Evolutionary conservation across 2,113 vertebrate genomes (phyloP), one percentile per base, ranked within the genome.

Genomic region (Crypturellus undulatus): DNA sequence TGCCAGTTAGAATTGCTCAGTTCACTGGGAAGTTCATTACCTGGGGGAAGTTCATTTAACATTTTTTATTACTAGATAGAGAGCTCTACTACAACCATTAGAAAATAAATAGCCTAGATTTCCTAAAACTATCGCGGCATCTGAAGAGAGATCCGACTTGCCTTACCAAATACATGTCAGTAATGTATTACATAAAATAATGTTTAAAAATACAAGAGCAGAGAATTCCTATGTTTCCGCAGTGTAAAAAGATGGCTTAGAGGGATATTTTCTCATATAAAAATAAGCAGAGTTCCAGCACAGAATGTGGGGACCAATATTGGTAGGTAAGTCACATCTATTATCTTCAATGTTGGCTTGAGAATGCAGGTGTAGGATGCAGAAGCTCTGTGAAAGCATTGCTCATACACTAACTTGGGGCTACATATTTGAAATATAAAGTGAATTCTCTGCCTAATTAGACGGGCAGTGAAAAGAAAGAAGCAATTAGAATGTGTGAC

Each of bases 361-460:
- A 69, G 13, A 73, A 83, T 25, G 22, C 8, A 88, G 24, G n/a
- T 32, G 38, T 0, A 0, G 47, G 58, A 87, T 17, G 10, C 56
- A 90, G 85, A 51, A 92, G 32, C 22, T 82, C 76, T 90, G 32
- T 83, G 82, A 43, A 95, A 94, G 85, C 17, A 65, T 3, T 84
- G 20, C 32, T 87, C 60, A 42, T 68, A n/a, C 71, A 77, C 7
- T 54, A 54, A 16, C 52, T 84, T 54, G 72, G 58, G 67, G 58
- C 22, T 89, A 40, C 72, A 92, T 76, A 94, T 94, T 84, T 30
- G 22, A 94, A 73, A 26, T 43, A 82, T 54, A 45, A 93, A 94
- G 72, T 26, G 13, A 84, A 76, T 96, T 87, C 38, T 81, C 60
- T 96, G 25, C 82, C 54, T 89, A 72, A 93, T 92, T 73, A 79